phyloP scores from a whole-genome alignment of 2,113 vertebrate genomes.

The Setophaga coronata region DNA sequence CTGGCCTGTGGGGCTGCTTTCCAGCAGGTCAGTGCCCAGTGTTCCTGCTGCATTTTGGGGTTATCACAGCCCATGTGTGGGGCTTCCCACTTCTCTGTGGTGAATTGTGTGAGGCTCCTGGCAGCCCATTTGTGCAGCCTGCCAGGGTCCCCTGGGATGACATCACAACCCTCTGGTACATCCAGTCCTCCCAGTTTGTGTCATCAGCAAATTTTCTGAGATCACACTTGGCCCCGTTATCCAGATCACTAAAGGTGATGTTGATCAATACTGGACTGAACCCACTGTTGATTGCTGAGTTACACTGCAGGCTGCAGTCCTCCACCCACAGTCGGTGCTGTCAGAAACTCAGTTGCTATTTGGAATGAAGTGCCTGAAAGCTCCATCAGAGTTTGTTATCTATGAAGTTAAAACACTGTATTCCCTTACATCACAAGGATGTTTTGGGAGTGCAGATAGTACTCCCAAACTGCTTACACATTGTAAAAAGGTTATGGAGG shows the following conservation, averaged over 20 bases:
- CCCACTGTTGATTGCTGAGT: background rate
- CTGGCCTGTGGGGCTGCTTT: background rate
- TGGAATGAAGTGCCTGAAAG: background rate
- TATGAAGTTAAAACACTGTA: background rate
- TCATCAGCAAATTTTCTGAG: background rate
- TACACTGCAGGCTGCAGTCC: background rate
- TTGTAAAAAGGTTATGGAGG: background rate
- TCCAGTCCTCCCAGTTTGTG: background rate
- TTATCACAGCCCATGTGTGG: fast-evolving
- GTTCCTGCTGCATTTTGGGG: fast-evolving
- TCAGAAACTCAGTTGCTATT: background rate
- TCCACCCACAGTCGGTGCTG: background rate
- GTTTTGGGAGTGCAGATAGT: background rate
- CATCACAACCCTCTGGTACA: background rate
- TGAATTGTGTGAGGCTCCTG: background rate
- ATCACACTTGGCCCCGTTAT: background rate
- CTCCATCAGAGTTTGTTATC: background rate
- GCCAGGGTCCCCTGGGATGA: background rate
- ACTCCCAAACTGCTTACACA: background rate
- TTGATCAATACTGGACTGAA: background rate
- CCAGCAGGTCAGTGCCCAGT: background rate
- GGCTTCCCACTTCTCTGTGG: background rate
- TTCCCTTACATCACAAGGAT: background rate
- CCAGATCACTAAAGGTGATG: no score
- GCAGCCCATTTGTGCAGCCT: background rate